A percentile compares a stretch with the other conserved stretches of the same genome.
Evolutionary conservation across 2,113 vertebrate species (phyloP).

Genomic region (Pungitius pungitius): DNA sequence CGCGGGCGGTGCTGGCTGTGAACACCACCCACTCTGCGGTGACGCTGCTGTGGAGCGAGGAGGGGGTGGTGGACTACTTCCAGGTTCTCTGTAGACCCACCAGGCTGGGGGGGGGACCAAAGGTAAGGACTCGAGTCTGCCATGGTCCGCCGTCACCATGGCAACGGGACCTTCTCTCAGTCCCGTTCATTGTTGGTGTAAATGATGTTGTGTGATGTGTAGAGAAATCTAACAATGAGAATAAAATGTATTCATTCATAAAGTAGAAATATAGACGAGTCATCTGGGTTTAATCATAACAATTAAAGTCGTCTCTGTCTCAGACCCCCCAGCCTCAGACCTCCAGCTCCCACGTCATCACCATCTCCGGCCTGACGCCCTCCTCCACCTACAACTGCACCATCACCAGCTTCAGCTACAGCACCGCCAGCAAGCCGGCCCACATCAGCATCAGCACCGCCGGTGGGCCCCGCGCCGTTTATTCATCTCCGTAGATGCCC

Average conservation of each 20-base stretch:
- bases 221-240: too few species aligned
- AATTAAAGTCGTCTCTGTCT: too few species aligned
- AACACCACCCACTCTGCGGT: constrained; percentile 91
- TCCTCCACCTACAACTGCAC: constrained; percentile 93
- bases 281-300: too few species aligned
- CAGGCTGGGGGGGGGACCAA: constrained; percentile 74
- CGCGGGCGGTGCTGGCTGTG: constrained; percentile 89
- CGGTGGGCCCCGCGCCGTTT: background rate
- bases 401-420: constrained; percentile 91
- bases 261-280: too few species aligned
- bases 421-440: constrained; percentile 85
- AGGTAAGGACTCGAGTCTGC: constrained; percentile 73
- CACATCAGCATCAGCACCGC: constrained; percentile 88
- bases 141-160: too few species aligned
- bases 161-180: too few species aligned
- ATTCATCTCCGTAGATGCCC: too few species aligned
- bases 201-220: too few species aligned
- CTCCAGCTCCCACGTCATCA: constrained; percentile 85
- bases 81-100: constrained; percentile 86
- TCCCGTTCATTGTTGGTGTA: too few species aligned
- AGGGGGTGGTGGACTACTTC: constrained; percentile 93
- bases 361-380: constrained; percentile 85
- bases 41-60: constrained; percentile 94
- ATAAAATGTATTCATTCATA: too few species aligned
- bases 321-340: constrained; percentile 83